These are phyloP conservation scores for Hyles vespertilio DNA, from an alignment of 1,140 invertebrate genomes.

Conservation along the genomic window DNA sequence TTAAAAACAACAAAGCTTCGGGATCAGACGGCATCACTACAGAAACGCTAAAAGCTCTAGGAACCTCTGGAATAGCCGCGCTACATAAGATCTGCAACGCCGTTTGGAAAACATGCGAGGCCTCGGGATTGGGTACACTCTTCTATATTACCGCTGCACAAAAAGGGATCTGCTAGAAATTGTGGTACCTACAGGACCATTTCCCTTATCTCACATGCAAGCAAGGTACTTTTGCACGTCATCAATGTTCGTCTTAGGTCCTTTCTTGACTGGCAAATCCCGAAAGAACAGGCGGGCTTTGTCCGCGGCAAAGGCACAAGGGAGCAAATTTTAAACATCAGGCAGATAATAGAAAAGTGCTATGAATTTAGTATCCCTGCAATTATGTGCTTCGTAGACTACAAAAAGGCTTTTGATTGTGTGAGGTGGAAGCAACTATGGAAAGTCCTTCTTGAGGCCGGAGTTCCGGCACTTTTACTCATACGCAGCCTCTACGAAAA, in stretches of 20 bases:
- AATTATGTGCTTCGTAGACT: too few relatives aligned
- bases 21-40: background rate
- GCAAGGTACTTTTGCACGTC: slow-evolving; percentile 27
- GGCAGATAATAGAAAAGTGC: too few relatives aligned
- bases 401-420: too few relatives aligned
- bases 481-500: too few relatives aligned
- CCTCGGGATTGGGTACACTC: slow-evolving; percentile 10
- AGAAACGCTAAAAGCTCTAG: background rate
- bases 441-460: too few relatives aligned
- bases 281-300: too few relatives aligned
- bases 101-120: background rate
- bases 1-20: slow-evolving; percentile 1
- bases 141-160: slow-evolving; percentile 18
- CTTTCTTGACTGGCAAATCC: background rate
- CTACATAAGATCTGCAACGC: background rate
- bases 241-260: slow-evolving; percentile 17
- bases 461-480: too few relatives aligned
- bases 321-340: too few relatives aligned
- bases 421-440: too few relatives aligned
- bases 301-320: too few relatives aligned
- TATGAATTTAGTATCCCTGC: too few relatives aligned
- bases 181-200: slow-evolving; percentile 24
- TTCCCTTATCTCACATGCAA: slow-evolving; percentile 23
- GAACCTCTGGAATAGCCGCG: background rate
- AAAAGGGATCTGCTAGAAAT: slow-evolving; percentile 19